phyloP scores from a whole-genome alignment of 2,797 vertebrate species.

The Crax fasciolata region DNA sequence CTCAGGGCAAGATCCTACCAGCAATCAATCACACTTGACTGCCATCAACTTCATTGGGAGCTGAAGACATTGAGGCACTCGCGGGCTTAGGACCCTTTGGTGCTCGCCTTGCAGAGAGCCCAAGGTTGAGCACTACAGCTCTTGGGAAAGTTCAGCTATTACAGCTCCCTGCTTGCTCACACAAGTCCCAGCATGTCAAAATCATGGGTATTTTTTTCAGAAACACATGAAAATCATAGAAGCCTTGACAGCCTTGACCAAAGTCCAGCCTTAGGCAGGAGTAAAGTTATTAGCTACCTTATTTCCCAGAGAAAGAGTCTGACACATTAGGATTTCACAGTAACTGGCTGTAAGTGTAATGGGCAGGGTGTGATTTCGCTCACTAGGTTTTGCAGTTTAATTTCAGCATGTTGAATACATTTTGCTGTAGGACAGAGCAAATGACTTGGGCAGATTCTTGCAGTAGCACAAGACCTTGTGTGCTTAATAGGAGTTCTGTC shows the following conservation, averaged over 20 bases:
- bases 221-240: slow-evolving; percentile 59
- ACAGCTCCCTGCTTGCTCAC: slow-evolving; percentile 24
- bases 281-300: slow-evolving; percentile 74
- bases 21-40: not conserved
- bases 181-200: slow-evolving; percentile 52
- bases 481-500: slow-evolving; percentile 55
- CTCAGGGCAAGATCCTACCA: not conserved
- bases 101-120: not conserved
- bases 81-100: not conserved
- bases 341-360: slow-evolving; percentile 63
- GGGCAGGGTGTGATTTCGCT: slow-evolving; percentile 73
- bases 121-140: not conserved
- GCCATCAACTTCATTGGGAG: not conserved
- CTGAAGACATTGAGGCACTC: not conserved
- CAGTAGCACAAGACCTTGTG: slow-evolving; percentile 41
- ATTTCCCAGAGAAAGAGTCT: slow-evolving; percentile 65
- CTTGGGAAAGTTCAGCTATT: not conserved
- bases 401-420: slow-evolving; percentile 64
- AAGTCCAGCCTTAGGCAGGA: slow-evolving; percentile 78
- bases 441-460: slow-evolving; percentile 28
- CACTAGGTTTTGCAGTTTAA: slow-evolving; percentile 41
- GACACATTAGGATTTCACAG: slow-evolving; percentile 77
- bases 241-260: slow-evolving; percentile 75
- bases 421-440: slow-evolving; percentile 72
- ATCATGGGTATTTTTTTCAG: slow-evolving; percentile 8